Evolutionary conservation across 2,797 vertebrate genomes (phyloP), one percentile per base, ranked within the genome.

Genomic region (Erpetoichthys calabaricus): DNA sequence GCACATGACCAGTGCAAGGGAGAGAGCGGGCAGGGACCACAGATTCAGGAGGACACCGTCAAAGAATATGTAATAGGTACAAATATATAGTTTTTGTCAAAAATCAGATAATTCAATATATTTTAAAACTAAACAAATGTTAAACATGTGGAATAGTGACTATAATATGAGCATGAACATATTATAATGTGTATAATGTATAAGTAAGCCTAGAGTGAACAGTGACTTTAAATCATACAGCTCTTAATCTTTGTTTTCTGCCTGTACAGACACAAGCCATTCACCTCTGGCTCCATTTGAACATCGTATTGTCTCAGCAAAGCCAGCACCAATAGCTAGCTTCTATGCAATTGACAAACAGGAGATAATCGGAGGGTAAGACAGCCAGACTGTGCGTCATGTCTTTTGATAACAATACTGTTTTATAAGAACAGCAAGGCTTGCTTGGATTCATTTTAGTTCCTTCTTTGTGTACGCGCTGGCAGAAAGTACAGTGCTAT

Each of bases 341-440:
- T 89, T 83, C 45, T 98, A 97, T 62, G 81, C 80, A 1, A 89
- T 98, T 76, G 86, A 87, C 67, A 75, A 79, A 63, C 79, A 88
- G 0, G 91, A 94, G 64, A 78, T 97, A 64, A 79, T 98, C 53
- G 95, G 95, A 72, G 92, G 92, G 95, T 98, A 79, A 91, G 92
- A 75, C 25, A 25, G 1, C 25, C 25, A 25, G 25, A 25, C 25
- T 25, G 25, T 25, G 25, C 2, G 25, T 25, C 25, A 25, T 25
- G 25, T 25, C 25, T 25, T 25, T 25, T 25, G 25, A 25, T 25
- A 25, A 25, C 25, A 25, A 25, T 25, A 25, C 25, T 25, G 25
- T 25, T 25, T 25, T 25, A 25, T 25, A 25, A 25, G 25, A 7
- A 6, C 9, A 9, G 56, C 50, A 59, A 68, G 5, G 50, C 61